Percentiles rank a stretch among this genome's conserved stretches.
Evolutionary conservation across 2,797 vertebrate species (phyloP).

Genomic region (Onychomys torridus): DNA sequence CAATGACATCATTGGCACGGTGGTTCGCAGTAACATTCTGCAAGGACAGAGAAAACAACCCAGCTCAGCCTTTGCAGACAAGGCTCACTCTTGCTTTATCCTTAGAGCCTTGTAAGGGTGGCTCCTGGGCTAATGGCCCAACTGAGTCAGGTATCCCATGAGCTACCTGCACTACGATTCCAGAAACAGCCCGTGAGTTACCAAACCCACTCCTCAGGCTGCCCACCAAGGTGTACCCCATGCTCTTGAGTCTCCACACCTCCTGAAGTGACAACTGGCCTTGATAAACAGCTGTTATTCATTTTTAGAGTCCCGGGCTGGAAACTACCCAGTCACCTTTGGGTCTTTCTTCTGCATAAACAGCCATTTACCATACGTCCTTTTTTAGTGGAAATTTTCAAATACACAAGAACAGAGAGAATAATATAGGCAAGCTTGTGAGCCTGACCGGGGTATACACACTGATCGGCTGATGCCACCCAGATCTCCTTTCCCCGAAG

Average conservation of each 20-base stretch:
- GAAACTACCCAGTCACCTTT: background rate
- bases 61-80: background rate
- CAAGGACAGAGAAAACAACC: slow-evolving; percentile 52
- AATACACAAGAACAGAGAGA: background rate
- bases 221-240: background rate
- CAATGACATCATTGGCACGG: slow-evolving; percentile 96
- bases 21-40: slow-evolving; percentile 99
- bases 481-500: background rate
- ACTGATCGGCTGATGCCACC: background rate
- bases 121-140: background rate
- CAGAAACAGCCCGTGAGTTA: background rate
- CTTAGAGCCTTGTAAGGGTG: background rate
- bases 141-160: background rate
- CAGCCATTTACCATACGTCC: background rate
- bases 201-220: fast-evolving
- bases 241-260: fast-evolving
- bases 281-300: background rate
- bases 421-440: fast-evolving
- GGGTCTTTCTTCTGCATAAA: background rate
- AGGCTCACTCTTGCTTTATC: background rate
- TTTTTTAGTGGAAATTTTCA: background rate
- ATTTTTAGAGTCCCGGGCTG: background rate
- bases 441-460: background rate
- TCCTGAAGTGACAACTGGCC: background rate
- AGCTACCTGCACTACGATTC: background rate